These are phyloP conservation scores for Ormyrus nitidulus DNA, from an alignment of 2,888 invertebrate genomes.

Conservation along the genomic window DNA sequence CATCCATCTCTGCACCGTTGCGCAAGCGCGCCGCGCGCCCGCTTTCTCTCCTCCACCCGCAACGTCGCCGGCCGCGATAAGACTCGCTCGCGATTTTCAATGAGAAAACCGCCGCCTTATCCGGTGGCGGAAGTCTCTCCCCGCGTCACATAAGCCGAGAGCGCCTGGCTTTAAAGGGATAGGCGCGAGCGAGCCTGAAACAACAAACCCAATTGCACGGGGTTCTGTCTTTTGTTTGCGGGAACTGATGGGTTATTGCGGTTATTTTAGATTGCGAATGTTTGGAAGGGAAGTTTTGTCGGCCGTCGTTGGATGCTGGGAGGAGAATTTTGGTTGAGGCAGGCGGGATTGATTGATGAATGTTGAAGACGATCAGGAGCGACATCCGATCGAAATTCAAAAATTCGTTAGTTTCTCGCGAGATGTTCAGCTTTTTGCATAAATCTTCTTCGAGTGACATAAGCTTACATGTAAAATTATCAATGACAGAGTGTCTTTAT, in stretches of 20 bases:
- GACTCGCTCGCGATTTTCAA: conserved; percentile 38
- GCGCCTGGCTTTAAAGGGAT: conserved; percentile 28
- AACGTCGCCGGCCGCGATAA: background rate
- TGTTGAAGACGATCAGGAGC: background rate
- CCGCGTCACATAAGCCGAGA: conserved; percentile 37
- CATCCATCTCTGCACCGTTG: background rate
- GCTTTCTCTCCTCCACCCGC: background rate
- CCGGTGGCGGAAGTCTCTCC: conserved; percentile 37
- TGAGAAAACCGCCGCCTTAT: conserved; percentile 39
- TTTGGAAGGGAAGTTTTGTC: background rate
- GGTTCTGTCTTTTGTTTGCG: conserved; percentile 24
- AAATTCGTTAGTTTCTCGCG: too few species aligned
- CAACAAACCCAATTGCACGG: conserved; percentile 46
- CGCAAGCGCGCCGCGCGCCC: conserved; percentile 22
- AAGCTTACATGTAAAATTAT: too few species aligned
- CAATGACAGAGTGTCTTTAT: too few species aligned
- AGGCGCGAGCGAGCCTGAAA: conserved; percentile 24
- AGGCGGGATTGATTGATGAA: background rate
- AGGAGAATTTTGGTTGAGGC: background rate
- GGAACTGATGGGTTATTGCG: background rate
- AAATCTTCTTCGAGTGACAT: too few species aligned
- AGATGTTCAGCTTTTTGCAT: too few species aligned
- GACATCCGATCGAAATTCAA: background rate
- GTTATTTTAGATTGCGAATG: conserved; percentile 22
- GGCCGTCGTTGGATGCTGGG: background rate